Evolutionary conservation across 2,797 vertebrate genomes (phyloP), one percentile per base, ranked within the genome.

Genomic region (Ara ararauna): DNA sequence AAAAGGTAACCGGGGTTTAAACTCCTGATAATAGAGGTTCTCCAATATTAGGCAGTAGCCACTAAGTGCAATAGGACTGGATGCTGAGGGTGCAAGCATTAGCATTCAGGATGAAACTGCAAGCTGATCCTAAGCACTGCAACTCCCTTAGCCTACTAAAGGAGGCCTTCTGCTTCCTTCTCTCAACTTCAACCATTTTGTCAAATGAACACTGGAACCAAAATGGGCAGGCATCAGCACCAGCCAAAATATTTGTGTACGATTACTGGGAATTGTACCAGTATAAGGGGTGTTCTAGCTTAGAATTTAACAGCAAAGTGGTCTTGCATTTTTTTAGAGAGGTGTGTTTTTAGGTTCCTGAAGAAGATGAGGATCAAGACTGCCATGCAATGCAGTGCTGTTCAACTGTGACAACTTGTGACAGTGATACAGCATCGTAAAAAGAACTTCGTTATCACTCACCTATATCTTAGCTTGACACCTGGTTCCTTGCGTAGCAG

Each of bases 401-500:
- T 47, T 64, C 56, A 81, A 36, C 51, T 79, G 29, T 45, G 40
- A 36, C 67, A 81, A 17, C 12, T 48, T 44, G 19, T 32, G 20
- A 38, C 48, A 71, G 36, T 48, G n/a, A 24, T 10, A 45, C 3
- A 34, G 47, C 30, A 51, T 79, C 78, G 38, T 51, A 36, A 66
- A 64, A 61, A 62, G 13, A 85, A 56, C 11, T 68, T 82, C 8
- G 4, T 81, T 86, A 53, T 45, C 14, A 1, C 23, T 76, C 60
- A 11, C 27, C 54, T 12, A 0, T 80, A 22, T 70, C 45, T 81
- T 47, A 70, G 16, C n/a, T 78, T 58, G 80, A 75, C 60, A 64
- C 6, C 23, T 2, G 2, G 13, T 11, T 32, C 27, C 13, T 24
- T 11, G n/a, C 0, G 0, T 62, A 75, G 51, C 9, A 85, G 44